phyloP scores from a whole-genome alignment of 2,113 vertebrate species.

The Pungitius pungitius region DNA sequence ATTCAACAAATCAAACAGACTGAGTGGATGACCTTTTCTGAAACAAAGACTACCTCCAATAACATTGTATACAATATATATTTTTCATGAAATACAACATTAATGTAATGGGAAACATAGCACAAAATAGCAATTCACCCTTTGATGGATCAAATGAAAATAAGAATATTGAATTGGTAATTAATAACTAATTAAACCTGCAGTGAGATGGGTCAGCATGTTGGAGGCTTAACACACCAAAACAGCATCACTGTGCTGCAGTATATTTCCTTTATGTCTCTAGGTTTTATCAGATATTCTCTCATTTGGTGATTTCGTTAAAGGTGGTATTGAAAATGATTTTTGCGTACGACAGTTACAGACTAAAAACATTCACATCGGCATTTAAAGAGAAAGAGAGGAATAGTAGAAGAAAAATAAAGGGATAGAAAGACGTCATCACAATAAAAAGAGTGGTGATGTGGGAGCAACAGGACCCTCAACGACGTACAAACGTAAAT shows the following conservation, averaged over 20 bases:
- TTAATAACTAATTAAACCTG: neutral
- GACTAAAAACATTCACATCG: neutral
- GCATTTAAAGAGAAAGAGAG: neutral
- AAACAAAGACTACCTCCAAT: neutral
- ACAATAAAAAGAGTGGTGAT: neutral
- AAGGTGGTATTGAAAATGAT: neutral
- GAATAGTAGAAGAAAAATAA: neutral
- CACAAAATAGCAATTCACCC: too few relatives aligned
- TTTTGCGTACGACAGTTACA: neutral
- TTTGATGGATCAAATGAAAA: neutral
- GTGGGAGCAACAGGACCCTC: neutral
- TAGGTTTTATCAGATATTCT: neutral
- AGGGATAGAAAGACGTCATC: neutral
- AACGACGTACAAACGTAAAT: conserved; percentile 5
- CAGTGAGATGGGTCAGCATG: neutral
- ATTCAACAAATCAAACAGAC: neutral
- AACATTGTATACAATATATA: neutral
- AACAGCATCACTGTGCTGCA: neutral
- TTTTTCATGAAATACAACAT: neutral
- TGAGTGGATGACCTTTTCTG: neutral
- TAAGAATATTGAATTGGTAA: neutral
- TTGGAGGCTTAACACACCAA: neutral
- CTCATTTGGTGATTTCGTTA: neutral
- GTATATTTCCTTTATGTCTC: neutral
- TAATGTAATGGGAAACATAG: neutral